These are phyloP conservation scores for Anticlea derivata DNA, from an alignment of 2,888 invertebrate genomes.

Conservation along the genomic window DNA sequence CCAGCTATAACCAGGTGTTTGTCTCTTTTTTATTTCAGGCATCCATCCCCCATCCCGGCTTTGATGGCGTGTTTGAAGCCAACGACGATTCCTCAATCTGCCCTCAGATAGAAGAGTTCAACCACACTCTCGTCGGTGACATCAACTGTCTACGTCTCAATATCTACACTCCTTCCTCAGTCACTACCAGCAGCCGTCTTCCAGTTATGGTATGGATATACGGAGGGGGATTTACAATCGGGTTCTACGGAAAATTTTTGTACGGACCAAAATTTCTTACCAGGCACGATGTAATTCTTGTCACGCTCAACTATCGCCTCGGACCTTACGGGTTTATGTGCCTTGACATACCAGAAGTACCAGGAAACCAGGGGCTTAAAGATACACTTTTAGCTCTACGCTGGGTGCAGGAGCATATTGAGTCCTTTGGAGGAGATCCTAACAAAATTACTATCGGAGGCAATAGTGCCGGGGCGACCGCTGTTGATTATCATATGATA, in stretches of 20 bases:
- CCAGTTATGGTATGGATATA: slow-evolving; percentile 60
- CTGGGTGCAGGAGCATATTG: slow-evolving; percentile 61
- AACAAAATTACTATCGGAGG: slow-evolving; percentile 60
- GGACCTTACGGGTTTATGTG: slow-evolving; percentile 68
- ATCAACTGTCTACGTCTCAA: slow-evolving; percentile 58
- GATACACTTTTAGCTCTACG: slow-evolving; percentile 57
- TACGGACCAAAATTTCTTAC: slow-evolving; percentile 55
- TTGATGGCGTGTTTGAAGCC: slow-evolving; percentile 54
- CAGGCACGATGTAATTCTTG: slow-evolving; percentile 54
- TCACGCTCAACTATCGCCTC: slow-evolving; percentile 61
- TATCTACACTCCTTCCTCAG: slow-evolving; percentile 53
- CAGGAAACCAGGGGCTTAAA: slow-evolving; percentile 65
- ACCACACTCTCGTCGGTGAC: slow-evolving; percentile 42
- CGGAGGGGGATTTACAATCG: slow-evolving; percentile 51
- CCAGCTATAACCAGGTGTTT: too few relatives aligned
- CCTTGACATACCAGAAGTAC: slow-evolving; percentile 49
- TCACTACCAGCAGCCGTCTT: slow-evolving; percentile 42
- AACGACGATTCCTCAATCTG: slow-evolving; percentile 56
- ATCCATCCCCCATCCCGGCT: slow-evolving; percentile 47
- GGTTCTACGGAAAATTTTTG: slow-evolving; percentile 44
- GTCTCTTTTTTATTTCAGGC: slow-evolving; percentile 37
- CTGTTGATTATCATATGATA: slow-evolving; percentile 51
- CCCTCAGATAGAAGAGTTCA: slow-evolving; percentile 52
- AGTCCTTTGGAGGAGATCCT: slow-evolving; percentile 58
- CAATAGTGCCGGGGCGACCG: slow-evolving; percentile 56